phyloP scores from a whole-genome alignment of 1,140 invertebrate genomes.

The Chironomus tepperi region DNA sequence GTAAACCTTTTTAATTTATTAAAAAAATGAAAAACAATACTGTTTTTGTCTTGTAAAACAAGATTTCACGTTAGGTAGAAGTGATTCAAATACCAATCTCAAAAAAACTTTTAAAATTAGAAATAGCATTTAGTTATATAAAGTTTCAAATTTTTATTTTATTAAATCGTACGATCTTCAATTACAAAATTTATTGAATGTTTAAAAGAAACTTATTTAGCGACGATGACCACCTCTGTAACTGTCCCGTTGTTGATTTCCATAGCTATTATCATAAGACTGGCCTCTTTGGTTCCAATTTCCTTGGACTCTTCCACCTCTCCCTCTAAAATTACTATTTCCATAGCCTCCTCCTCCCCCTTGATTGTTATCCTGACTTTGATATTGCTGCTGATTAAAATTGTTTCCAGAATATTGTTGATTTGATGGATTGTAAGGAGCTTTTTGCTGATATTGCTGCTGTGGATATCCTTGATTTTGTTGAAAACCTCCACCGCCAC shows the following conservation, averaged over 20 bases:
- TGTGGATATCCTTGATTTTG: constrained; percentile 26
- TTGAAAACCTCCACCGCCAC: constrained; percentile 29
- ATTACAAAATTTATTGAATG: too few species aligned
- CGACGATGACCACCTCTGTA: background rate
- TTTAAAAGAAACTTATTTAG: too few species aligned
- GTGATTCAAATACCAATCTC: too few species aligned
- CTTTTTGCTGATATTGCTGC: constrained; percentile 27
- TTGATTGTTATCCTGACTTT: constrained; percentile 27
- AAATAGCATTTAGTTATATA: too few species aligned
- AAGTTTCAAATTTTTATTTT: too few species aligned
- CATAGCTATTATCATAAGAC: background rate
- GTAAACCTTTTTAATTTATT: too few species aligned
- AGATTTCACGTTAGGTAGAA: too few species aligned
- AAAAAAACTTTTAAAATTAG: too few species aligned
- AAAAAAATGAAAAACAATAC: too few species aligned
- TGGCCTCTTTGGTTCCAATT: constrained; percentile 26
- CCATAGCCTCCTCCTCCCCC: constrained; percentile 9
- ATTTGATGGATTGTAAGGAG: constrained; percentile 27
- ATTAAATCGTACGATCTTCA: too few species aligned
- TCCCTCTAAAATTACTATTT: constrained; percentile 25
- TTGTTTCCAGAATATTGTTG: background rate
- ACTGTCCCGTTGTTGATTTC: background rate
- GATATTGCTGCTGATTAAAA: constrained; percentile 24
- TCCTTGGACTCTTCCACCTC: constrained; percentile 29
- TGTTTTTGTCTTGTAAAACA: too few species aligned